Evolutionary conservation across 2,797 vertebrate genomes (phyloP).

Genomic region (Coccyzus lansbergi): DNA sequence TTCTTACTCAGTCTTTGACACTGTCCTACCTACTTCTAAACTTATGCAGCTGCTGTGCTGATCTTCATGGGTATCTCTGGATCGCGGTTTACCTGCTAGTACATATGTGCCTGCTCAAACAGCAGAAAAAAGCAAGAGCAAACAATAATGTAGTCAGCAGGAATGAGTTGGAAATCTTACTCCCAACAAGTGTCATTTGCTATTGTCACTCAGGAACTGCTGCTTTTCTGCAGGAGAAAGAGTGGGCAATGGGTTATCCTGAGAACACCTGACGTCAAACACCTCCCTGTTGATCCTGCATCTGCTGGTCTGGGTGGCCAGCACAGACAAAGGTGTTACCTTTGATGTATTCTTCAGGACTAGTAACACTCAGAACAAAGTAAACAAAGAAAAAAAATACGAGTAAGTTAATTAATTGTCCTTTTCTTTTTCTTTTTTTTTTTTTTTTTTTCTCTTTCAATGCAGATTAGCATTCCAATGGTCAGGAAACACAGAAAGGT

Average conservation of each 20-base stretch:
- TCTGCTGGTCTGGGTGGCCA: not conserved
- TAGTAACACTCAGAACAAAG: not conserved
- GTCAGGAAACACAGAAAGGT: not conserved
- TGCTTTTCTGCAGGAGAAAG: not conserved
- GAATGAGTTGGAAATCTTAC: not conserved
- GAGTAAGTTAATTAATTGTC: not conserved
- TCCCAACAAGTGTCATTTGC: not conserved
- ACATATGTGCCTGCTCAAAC: not conserved
- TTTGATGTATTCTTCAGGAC: not conserved
- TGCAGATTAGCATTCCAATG: not conserved
- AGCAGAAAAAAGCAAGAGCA: not conserved
- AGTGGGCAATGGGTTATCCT: not conserved
- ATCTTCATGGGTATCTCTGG: not conserved
- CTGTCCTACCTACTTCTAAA: not conserved
- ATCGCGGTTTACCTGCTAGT: not conserved
- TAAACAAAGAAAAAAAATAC: not conserved
- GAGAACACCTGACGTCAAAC: not conserved
- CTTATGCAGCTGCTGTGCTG: not conserved
- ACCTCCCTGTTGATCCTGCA: not conserved
- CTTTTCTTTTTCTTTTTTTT: not conserved
- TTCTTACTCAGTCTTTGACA: not conserved
- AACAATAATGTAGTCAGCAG: not conserved
- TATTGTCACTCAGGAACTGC: not conserved
- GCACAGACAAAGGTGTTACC: fast-evolving
- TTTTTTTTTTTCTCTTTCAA: no score